phyloP scores from a whole-genome alignment of 2,888 invertebrate genomes.

The Axea sp. region DNA sequence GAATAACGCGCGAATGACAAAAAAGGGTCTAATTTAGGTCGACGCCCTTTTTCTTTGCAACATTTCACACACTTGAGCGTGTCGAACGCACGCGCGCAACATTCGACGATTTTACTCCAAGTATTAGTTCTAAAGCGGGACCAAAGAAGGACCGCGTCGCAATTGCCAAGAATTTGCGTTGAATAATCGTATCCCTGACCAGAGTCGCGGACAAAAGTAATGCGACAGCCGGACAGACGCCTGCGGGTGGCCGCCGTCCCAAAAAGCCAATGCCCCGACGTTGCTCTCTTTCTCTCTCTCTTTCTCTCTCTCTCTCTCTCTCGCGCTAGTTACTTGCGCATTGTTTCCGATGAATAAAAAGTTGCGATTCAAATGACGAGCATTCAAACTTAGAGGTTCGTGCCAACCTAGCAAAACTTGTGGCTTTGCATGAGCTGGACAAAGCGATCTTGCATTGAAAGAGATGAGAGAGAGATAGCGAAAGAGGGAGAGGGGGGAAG shows the following conservation, averaged over 20 bases:
- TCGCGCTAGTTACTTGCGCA: constrained; percentile 65
- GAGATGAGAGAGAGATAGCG: constrained; percentile 29
- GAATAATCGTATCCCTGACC: constrained; percentile 55
- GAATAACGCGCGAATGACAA: constrained; percentile 22
- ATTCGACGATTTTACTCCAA: constrained; percentile 4
- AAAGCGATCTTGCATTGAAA: constrained; percentile 42
- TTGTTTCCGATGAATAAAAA: constrained; percentile 68
- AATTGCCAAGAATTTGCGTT: constrained; percentile 40
- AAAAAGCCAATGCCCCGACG: constrained; percentile 35
- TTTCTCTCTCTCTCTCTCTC: constrained; percentile 11
- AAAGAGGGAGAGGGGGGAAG: not conserved
- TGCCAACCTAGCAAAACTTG: constrained; percentile 71
- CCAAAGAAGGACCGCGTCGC: constrained; percentile 17
- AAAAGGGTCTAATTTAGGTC: constrained; percentile 45
- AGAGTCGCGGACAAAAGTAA: constrained; percentile 50
- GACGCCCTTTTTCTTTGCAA: constrained; percentile 6
- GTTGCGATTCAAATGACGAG: constrained; percentile 70
- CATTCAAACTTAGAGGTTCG: constrained; percentile 69
- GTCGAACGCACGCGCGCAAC: constrained; percentile 10
- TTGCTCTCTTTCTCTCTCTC: constrained; percentile 11
- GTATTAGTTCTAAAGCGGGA: constrained; percentile 32
- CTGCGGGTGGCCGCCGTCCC: constrained; percentile 59
- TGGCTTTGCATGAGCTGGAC: constrained; percentile 57
- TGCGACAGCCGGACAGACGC: constrained; percentile 57
- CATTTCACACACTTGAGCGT: constrained; percentile 7